phyloP scores from a whole-genome alignment of 2,888 invertebrate genomes.

The Tenthredo livida region DNA sequence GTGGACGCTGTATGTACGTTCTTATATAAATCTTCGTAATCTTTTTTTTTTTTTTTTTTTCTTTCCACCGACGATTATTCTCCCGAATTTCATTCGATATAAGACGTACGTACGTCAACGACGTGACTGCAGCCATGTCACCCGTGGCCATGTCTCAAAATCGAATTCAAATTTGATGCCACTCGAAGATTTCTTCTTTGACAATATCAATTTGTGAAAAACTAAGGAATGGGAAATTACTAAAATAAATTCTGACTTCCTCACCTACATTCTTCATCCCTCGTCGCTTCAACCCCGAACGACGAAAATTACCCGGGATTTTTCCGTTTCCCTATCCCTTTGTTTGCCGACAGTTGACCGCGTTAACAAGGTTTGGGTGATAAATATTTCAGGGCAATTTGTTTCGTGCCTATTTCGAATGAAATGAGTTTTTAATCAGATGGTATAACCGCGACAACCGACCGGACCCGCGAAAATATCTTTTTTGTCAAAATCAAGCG shows the following conservation, averaged over 20 bases:
- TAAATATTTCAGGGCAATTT: background rate
- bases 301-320: background rate
- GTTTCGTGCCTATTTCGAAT: background rate
- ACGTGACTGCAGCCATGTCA: background rate
- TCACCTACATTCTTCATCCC: too few species aligned
- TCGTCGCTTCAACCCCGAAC: background rate
- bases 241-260: background rate
- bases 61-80: conserved; percentile 12
- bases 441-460: background rate
- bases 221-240: too few species aligned
- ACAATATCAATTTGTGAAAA: too few species aligned
- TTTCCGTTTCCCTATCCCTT: background rate
- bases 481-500: background rate
- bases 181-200: background rate
- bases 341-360: conserved; percentile 2
- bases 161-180: background rate
- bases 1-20: conserved; percentile 17
- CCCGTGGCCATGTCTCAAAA: background rate
- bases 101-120: background rate
- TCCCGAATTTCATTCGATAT: background rate
- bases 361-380: background rate
- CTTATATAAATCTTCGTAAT: conserved; percentile 42
- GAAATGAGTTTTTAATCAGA: background rate
- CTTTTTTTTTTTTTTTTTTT: background rate
- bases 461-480: background rate